Conservation (phyloP, 2,113 vertebrate species). For the Corydoras sp. region DNA sequence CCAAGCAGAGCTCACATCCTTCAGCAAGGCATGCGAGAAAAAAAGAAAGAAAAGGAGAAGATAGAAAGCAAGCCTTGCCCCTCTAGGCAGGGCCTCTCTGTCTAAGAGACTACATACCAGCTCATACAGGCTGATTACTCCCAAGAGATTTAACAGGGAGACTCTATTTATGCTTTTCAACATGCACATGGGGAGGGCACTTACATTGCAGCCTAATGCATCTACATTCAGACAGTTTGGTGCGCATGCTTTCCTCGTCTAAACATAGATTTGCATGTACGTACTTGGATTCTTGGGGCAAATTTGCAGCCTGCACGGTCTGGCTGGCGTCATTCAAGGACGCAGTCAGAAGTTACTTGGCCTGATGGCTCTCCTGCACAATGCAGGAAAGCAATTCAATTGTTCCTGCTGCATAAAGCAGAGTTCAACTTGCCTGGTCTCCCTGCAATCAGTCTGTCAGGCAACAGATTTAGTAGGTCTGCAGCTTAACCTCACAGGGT, state of each 20-base stretch:
- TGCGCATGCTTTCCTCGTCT: background rate
- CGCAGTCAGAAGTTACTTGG: background rate
- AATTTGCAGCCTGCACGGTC: conserved; percentile 4
- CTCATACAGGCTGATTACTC: conserved; percentile 28
- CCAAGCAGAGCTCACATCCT: conserved; percentile 33
- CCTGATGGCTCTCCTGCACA: conserved; percentile 39
- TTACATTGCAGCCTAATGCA: too few relatives aligned
- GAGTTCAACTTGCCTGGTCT: conserved; percentile 8
- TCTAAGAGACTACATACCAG: conserved; percentile 30
- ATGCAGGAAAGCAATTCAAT: conserved; percentile 42
- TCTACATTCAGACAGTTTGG: too few relatives aligned
- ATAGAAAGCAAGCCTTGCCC: conserved; percentile 3
- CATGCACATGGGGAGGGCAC: too few relatives aligned
- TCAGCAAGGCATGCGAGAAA: background rate
- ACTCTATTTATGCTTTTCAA: conserved; percentile 23
- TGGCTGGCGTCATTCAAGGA: background rate
- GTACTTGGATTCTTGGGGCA: background rate
- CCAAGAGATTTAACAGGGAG: conserved; percentile 30
- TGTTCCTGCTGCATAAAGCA: conserved; percentile 45
- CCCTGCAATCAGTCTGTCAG: conserved; percentile 44
- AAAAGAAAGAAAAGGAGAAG: conserved; percentile 3
- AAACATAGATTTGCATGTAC: conserved; percentile 25
- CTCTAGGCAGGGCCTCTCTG: conserved; percentile 36
- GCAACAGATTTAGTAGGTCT: conserved; percentile 42
- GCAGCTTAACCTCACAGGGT: conserved; percentile 39